Base-by-base conservation (phyloP, 2,113 vertebrate species). In the Mesitornis unicolor region DNA sequence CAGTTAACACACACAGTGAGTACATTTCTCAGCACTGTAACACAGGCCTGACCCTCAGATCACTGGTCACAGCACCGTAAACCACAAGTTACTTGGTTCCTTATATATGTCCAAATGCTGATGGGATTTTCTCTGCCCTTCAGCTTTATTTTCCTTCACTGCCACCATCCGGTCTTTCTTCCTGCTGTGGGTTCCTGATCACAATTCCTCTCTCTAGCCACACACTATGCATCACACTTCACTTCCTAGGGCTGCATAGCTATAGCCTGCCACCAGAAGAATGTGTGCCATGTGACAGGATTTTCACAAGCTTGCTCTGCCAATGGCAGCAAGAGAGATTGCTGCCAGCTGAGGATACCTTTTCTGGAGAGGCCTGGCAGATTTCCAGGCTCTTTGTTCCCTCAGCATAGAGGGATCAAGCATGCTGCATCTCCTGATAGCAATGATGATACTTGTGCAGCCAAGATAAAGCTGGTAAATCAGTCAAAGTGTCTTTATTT, bases 321-420 rank as follows among this genome's bases (percentile, higher is more conserved):
- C 59, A 35, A 90, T 5, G 26, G 38, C 79, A 92, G 28, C 31
- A 57, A 61, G 59, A 54, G 47, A 85, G 67, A 89, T 2, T 65
- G 60, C 43, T 91, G 54, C 51, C 73, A 90, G 64, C 71, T 78
- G 89, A 80, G 38, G 47, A 70, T 53, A 57, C 25, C 70, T 68
- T 50, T 92, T 76, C 92, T 86, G 10, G 8, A 31, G 77, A 59
- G 86, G 84, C n/a, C 68, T 96, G 93, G 83, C 93, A 89, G 42
- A 60, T 31, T 53, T 91, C 95, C 93, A 96, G 83, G 16, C 21
- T 69, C 61, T 95, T 95, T 95, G 60, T 91, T 92, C 38, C 38
- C 51, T 78, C 51, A 40, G 3, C 13, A 60, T 35, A 87, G 74
- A 60, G 33, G 74, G 65, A 87, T 90, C 87, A 89, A 85, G 75